Conservation (phyloP, 2,888 invertebrate genomes). For the Anodontia alba region DNA sequence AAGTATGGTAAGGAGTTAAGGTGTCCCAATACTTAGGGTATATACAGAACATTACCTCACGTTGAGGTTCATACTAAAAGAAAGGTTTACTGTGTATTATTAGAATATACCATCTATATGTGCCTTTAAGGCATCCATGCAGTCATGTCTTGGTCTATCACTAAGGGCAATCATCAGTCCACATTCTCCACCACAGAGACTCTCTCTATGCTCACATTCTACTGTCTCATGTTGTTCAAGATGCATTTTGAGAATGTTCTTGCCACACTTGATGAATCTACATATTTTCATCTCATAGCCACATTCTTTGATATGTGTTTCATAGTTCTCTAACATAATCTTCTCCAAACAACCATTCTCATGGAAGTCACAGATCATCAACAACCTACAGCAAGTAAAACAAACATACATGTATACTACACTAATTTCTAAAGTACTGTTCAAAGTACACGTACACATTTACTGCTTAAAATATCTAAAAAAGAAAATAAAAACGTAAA, state of each 20-base stretch:
- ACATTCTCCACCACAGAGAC: constrained; percentile 72
- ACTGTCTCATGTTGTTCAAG: constrained; percentile 98
- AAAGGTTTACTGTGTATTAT: too few species aligned
- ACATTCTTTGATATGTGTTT: constrained; percentile 72
- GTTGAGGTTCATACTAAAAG: too few species aligned
- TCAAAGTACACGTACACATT: too few species aligned
- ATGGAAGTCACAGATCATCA: constrained; percentile 75
- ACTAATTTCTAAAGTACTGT: too few species aligned
- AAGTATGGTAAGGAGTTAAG: too few species aligned
- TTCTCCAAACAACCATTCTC: constrained; percentile 74
- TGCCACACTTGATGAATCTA: constrained; percentile 65
- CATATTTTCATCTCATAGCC: constrained; percentile 73
- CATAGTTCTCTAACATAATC: constrained; percentile 72
- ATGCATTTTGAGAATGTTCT: constrained; percentile 92
- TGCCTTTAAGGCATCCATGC: constrained; percentile 69
- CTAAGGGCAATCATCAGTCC: constrained; percentile 71
- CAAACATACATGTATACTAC: too few species aligned
- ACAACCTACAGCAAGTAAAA: constrained; percentile 65
- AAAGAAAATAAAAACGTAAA: too few species aligned
- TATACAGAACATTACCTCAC: too few species aligned
- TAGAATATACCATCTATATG: constrained; percentile 66
- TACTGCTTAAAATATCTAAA: too few species aligned
- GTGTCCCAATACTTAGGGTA: too few species aligned
- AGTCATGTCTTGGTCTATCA: constrained; percentile 68
- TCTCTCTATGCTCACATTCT: constrained; percentile 90